Evolutionary conservation across 2,888 invertebrate species (phyloP), one percentile per base, ranked within the genome.

Genomic region (Autographa gamma): DNA sequence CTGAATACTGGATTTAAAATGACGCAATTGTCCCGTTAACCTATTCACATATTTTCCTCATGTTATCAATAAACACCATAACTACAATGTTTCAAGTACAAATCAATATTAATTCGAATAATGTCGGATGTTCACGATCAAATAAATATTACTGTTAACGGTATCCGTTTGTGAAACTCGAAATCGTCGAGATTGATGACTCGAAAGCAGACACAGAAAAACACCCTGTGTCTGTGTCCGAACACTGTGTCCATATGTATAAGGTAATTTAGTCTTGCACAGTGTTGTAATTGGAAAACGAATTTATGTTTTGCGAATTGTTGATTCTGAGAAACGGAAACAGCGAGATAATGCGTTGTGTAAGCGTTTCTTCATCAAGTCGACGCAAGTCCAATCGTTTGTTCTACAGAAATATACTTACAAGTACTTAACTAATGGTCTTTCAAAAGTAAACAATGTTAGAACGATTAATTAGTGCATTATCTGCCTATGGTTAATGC

Each of bases 251-350:
- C 6, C n/a, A 25, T 59, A 54, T 62, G 59, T 19, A 48, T 62
- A 34, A 54, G 63, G 69, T 56, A 63, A 59, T 74, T 65, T 66
- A 31, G 18, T 38, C 63, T 63, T 25, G 8, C 18, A 9, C 41
- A 34, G 13, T 16, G 9, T 18, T 43, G 60, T 71, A 69, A 74
- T 66, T 82, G 80, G 74, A 80, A 85, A 77, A 71, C 82, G 32
- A 73, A 75, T 78, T 80, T 62, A 77, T 80, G 74, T 78, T 73
- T 75, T 72, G 77, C 74, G 38, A 68, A 71, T 71, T 74, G 71
- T 67, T 70, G 68, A 70, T 86, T 89, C 86, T 83, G 74, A 69
- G 84, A 86, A 88, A 86, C 83, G 82, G 85, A 89, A 88, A 81
- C 80, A 11, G 41, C 64, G 80, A 80, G 80, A 85, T 85, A 73